phyloP scores from a whole-genome alignment of 2,113 vertebrate genomes.

The Pantherophis guttatus region DNA sequence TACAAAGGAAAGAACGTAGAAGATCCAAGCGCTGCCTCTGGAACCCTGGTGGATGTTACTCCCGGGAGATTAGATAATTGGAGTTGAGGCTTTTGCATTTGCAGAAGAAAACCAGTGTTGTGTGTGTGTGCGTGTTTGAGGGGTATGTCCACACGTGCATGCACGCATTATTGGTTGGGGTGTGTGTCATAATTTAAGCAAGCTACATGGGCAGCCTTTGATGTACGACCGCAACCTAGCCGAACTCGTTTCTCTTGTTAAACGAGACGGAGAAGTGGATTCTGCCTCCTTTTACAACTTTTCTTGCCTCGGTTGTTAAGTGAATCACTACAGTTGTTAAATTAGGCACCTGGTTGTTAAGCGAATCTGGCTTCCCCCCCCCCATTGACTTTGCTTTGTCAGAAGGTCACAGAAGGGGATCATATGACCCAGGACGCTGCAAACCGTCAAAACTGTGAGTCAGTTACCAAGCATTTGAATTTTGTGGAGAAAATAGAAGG shows the following conservation, averaged over 20 bases:
- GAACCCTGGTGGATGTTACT: background rate
- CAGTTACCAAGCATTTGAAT: background rate
- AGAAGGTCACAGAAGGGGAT: no score
- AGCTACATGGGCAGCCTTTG: background rate
- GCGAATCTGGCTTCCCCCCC: no score
- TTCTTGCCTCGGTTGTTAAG: background rate
- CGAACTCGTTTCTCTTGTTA: background rate
- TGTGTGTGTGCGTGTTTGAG: background rate
- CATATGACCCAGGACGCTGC: no score
- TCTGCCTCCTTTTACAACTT: background rate
- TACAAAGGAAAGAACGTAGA: background rate
- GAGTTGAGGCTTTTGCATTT: background rate
- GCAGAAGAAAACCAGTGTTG: background rate
- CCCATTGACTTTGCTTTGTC: background rate
- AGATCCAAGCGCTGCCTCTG: accelerated
- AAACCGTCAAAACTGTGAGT: background rate
- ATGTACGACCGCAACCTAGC: background rate
- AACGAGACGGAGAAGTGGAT: background rate
- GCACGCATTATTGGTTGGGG: background rate
- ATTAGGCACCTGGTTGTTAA: no score
- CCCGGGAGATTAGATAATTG: accelerated
- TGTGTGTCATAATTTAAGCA: background rate
- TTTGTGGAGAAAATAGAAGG: no score
- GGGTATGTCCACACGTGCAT: no score
- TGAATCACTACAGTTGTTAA: no score